Evolutionary conservation across 2,113 vertebrate species (phyloP).

Genomic region (Nothocercus julius): DNA sequence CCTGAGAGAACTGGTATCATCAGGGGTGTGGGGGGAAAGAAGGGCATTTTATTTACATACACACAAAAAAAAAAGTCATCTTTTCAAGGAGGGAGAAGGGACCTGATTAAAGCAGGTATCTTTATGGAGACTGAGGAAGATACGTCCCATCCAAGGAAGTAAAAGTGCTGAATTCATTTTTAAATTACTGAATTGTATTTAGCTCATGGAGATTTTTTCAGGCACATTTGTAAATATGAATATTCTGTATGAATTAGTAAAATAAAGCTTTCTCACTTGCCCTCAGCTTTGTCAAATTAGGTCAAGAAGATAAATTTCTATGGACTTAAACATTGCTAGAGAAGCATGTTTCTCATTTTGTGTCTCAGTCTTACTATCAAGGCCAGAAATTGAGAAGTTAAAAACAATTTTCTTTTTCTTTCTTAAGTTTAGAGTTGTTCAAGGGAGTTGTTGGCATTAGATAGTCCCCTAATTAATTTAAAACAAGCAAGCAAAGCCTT

Average conservation of each 20-base stretch:
- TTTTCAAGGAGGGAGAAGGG: not conserved
- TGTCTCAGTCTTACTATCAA: not conserved
- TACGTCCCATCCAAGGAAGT: not conserved
- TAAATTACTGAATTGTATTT: not conserved
- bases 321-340: no score
- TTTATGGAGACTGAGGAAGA: not conserved
- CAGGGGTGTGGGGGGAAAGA: not conserved
- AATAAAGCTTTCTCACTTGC: not conserved
- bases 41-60: not conserved
- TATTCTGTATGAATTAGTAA: not conserved
- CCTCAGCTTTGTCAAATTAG: not conserved
- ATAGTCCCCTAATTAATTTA: not conserved
- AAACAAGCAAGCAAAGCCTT: not conserved
- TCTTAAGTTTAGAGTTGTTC: not conserved
- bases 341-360: not conserved
- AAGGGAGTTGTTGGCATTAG: not conserved
- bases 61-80: not conserved
- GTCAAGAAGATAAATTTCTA: not conserved
- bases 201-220: not conserved
- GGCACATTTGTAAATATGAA: not conserved
- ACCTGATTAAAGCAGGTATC: not conserved
- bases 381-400: not conserved
- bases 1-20: not conserved
- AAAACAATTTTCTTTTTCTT: not conserved
- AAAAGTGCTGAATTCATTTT: not conserved